Evolutionary conservation across 1,140 invertebrate species (phyloP).

Genomic region (Holcopasites calliopsidis): DNA sequence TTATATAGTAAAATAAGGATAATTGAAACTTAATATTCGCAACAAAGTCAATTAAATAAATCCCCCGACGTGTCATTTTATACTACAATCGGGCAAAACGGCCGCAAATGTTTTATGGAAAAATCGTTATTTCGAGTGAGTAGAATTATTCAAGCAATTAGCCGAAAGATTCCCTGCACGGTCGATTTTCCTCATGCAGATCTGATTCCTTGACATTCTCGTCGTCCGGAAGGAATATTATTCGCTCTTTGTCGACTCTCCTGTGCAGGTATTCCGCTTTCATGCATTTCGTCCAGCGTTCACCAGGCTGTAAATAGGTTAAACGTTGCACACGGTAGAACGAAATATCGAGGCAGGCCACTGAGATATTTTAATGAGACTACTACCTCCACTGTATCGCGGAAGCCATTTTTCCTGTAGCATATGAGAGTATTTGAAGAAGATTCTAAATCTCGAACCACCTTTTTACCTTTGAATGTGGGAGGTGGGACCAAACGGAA

Average conservation of each 20-base stretch:
- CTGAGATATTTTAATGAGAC: conserved; percentile 21
- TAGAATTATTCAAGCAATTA: background rate
- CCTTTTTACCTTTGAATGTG: background rate
- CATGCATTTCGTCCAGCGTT: background rate
- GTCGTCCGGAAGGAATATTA: background rate
- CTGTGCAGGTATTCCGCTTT: background rate
- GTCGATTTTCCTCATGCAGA: background rate
- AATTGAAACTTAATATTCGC: no score
- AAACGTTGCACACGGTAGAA: background rate
- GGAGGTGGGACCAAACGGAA: no score
- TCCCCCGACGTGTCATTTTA: no score
- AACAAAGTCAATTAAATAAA: no score
- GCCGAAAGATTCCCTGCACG: background rate
- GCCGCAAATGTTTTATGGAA: background rate
- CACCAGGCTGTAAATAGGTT: background rate
- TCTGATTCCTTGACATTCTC: background rate
- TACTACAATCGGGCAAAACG: background rate
- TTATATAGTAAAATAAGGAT: background rate
- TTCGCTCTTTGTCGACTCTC: background rate
- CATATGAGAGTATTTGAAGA: background rate
- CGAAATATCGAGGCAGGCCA: background rate
- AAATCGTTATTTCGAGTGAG: no score
- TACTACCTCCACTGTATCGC: background rate
- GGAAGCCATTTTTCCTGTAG: background rate
- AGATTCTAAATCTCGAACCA: background rate